A percentile compares a stretch with the other conserved stretches of the same genome.
Evolutionary conservation across 2,797 vertebrate species (phyloP).

Genomic region (Myoxocephalus aenaeus): DNA sequence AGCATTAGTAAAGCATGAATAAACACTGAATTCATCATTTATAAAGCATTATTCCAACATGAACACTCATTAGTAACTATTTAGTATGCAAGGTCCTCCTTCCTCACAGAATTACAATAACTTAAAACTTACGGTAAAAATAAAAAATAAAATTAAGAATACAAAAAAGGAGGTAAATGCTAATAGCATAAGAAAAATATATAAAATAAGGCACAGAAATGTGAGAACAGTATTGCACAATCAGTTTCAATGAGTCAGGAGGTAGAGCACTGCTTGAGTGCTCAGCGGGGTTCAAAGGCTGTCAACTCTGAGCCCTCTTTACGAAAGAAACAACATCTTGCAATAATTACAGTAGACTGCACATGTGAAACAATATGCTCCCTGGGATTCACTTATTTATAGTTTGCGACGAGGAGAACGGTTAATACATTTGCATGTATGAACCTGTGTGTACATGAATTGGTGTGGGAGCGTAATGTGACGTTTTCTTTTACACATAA

Average conservation of each 20-base stretch:
- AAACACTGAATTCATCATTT: too few species aligned
- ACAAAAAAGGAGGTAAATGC: too few species aligned
- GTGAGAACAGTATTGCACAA: too few species aligned
- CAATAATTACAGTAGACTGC: conserved; percentile 21
- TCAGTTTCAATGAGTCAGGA: not conserved
- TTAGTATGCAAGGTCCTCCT: too few species aligned
- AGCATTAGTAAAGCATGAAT: too few species aligned
- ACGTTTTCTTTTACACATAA: not conserved
- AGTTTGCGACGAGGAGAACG: conserved; percentile 13
- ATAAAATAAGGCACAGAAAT: too few species aligned
- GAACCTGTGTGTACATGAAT: not conserved
- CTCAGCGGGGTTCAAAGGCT: conserved; percentile 42
- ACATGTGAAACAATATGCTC: conserved; percentile 16
- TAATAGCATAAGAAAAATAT: too few species aligned
- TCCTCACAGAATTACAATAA: too few species aligned
- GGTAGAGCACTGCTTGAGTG: conserved; percentile 8
- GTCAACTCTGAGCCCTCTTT: conserved; percentile 12
- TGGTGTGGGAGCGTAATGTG: not conserved
- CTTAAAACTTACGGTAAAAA: not conserved
- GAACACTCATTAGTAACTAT: too few species aligned
- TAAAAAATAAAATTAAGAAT: not conserved
- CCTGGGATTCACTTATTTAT: not conserved
- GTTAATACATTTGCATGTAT: not conserved
- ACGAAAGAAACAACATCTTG: conserved; percentile 35
- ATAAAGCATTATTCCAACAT: too few species aligned